Base-by-base conservation (phyloP, 2,113 vertebrate genomes). In the Macaca fascicularis region DNA sequence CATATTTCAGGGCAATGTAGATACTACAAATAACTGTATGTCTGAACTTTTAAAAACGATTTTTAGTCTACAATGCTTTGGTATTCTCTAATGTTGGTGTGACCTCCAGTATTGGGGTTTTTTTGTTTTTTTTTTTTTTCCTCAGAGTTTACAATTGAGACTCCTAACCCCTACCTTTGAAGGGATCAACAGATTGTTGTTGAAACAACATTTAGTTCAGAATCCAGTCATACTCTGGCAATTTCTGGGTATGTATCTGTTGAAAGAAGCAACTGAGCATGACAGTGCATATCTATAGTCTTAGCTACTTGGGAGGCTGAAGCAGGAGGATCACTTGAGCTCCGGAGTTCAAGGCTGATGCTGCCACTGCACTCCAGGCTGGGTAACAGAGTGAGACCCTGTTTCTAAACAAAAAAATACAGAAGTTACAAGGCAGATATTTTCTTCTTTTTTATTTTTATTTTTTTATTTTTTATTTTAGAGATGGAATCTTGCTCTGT, bases 171-270 rank as follows among this genome's bases (percentile, higher is more conserved):
- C 98, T 2, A 80, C 96, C 19, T 94, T 97, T 97, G 94, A 78
- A 35, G 98, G 98, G 45, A 93, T 99, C 8, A 27, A 82, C 2
- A 97, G 96, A 90, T 93, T 97, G 13, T 94, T 99, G 67, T 92
- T 98, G 95, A 98, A 98, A 70, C 98, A 96, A 25, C 98, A 97
- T 45, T 4, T 99, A 16, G 67, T 98, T 70, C 98, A 6, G 25
- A 99, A 99, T 78, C 99, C 99, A 52, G 80, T 97, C 32, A 97
- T 97, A 90, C 98, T 99, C 90, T 98, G 99, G 98, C 99, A 98
- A 93, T 97, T 99, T 43, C 98, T 99, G 98, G 99, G 99, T 99
- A 97, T 99, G 98, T 98, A 92, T 78, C 25, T 97, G 1, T n/a
- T 55, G 76, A 43, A 48, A 84, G 32, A 50, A 59, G 57, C 57